These are phyloP conservation scores for Cassiopea xamachana DNA, from an alignment of 30 jellyfish, hydroid and myxozoan genomes.

Conservation along the genomic window DNA sequence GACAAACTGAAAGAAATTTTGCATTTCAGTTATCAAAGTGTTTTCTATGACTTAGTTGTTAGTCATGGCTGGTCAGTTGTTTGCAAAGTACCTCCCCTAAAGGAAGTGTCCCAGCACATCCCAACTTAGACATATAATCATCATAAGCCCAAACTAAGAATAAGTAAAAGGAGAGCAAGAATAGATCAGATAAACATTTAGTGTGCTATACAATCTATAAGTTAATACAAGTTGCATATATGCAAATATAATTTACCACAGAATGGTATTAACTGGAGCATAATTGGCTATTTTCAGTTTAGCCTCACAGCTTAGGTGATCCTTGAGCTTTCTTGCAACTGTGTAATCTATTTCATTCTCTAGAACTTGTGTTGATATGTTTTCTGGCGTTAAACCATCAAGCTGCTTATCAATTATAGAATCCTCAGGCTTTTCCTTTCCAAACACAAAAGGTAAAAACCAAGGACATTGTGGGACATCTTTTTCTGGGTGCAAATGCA, in stretches of 20 bases:
- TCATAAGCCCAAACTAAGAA: too few relatives aligned
- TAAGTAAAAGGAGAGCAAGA: too few relatives aligned
- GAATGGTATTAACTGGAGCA: conserved; percentile 48
- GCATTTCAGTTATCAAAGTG: too few relatives aligned
- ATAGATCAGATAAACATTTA: too few relatives aligned
- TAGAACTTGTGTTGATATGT: conserved; percentile 47
- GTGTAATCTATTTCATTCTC: conserved; percentile 65
- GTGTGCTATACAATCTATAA: too few relatives aligned
- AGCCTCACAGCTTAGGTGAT: conserved; percentile 38
- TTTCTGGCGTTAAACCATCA: conserved; percentile 33
- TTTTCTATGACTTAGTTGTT: too few relatives aligned
- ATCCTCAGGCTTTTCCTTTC: conserved; percentile 43
- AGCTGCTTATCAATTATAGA: not conserved
- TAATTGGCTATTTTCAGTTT: conserved; percentile 58
- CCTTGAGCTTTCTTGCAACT: conserved; percentile 59
- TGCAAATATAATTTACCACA: conserved; percentile 38
- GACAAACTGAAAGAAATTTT: too few relatives aligned
- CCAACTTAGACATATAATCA: too few relatives aligned
- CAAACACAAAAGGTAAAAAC: conserved; percentile 70
- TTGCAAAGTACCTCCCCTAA: too few relatives aligned
- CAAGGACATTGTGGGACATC: conserved; percentile 82
- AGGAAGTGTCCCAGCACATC: too few relatives aligned
- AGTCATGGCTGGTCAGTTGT: too few relatives aligned
- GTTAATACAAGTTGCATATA: not conserved
- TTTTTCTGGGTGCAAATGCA: conserved; percentile 72